Base-by-base conservation (phyloP, 2,888 invertebrate species). In the Pandemis cinnamomeana region DNA sequence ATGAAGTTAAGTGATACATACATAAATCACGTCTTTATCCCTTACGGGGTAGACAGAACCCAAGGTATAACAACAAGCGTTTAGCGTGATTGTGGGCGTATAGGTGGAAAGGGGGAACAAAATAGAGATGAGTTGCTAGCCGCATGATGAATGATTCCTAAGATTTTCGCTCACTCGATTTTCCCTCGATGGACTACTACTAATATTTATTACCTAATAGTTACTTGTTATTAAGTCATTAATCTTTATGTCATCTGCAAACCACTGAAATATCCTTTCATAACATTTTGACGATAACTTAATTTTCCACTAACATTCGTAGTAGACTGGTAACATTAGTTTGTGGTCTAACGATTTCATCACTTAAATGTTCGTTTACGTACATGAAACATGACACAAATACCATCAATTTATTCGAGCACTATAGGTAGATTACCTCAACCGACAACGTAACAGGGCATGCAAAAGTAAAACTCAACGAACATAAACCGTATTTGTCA, bases 381-480 rank as follows among this genome's bases (percentile, higher is more conserved):
- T 66, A 51, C 58, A 51, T 46, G 64, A 42, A 53, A 61, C 67
- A 67, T 53, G 64, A 42, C 61, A 61, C 61, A 67, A 71, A 71
- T 74, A 55, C 74, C 67, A 67, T 71, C 67, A 70, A 74, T 74
- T 74, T 51, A 53, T 67, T 71, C 53, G 41, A 74, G 46, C 70
- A 53, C 70, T 15, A 53, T 73, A 60, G n/a, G n/a, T n/a, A n/a
- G 70, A 71, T 74, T 74, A 71, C 71, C 44, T 46, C 46, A 64
- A 64, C 55, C 13, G 46, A 67, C 68, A 44, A 60, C 74, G 74
- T 71, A 68, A 75, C 60, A 66, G 27, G 63, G n/a, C 67, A 51
- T 55, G 76, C 79, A 85, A 85, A 85, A 83, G 81, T 83, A 83
- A 83, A 83, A 81, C 79, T 71, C 73, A 80, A 79, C 80, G 79